Percentiles rank a stretch among this genome's conserved stretches.
Conservation (phyloP, 2,113 vertebrate species). For the Nothobranchius furzeri region DNA sequence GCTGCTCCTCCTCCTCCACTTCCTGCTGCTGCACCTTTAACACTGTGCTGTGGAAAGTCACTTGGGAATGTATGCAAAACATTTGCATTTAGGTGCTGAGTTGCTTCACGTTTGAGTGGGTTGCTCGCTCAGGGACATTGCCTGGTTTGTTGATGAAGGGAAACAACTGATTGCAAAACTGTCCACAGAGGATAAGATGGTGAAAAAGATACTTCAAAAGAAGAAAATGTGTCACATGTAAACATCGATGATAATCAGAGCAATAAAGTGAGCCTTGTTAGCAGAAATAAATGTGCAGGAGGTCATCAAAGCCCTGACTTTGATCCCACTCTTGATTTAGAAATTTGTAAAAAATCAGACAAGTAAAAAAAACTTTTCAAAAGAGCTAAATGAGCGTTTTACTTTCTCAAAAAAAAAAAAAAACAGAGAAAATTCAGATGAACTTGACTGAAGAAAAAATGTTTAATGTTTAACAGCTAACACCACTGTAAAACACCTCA, state of each 20-base stretch:
- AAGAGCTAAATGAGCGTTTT: no score
- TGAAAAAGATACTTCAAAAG: neutral
- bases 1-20: conserved; percentile 38
- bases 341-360: no score
- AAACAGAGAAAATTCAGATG: no score
- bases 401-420: no score
- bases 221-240: neutral
- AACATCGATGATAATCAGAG: conserved; percentile 1
- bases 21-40: conserved; percentile 31
- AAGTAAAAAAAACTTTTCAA: no score
- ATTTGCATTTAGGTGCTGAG: conserved; percentile 3
- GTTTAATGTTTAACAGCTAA: neutral
- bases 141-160: conserved; percentile 9
- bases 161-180: conserved; percentile 5
- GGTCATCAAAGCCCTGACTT: neutral
- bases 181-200: neutral
- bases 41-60: neutral
- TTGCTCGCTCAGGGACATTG: conserved; percentile 19
- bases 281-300: neutral
- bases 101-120: conserved; percentile 33
- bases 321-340: no score
- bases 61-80: conserved; percentile 35
- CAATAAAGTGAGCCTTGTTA: neutral
- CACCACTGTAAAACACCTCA: no score
- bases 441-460: neutral